These are phyloP conservation scores for Drosophila niveifrons DNA, from an alignment of 2,888 invertebrate species.

Conservation along the genomic window DNA sequence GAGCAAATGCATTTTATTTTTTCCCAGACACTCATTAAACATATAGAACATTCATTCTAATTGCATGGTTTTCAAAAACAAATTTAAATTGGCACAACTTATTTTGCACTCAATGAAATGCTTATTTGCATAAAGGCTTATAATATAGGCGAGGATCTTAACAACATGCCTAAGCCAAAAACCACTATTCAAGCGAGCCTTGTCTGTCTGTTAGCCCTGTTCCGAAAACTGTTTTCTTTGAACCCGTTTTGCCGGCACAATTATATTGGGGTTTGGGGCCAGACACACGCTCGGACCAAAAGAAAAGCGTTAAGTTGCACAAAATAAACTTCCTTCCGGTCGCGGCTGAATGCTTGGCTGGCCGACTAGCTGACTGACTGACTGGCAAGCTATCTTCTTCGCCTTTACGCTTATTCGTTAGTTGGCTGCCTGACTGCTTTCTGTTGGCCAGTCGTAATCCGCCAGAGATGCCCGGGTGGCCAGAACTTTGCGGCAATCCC, in stretches of 20 bases:
- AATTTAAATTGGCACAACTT: slow-evolving; percentile 2
- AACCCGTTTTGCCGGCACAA: slow-evolving; percentile 30
- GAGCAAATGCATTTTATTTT: too few relatives aligned
- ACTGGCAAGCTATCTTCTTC: not conserved
- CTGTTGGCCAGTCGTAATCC: slow-evolving; percentile 49
- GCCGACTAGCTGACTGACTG: slow-evolving; percentile 17
- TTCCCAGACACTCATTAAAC: not conserved
- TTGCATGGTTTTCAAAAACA: slow-evolving; percentile 14
- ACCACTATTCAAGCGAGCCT: slow-evolving; percentile 24
- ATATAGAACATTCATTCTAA: not conserved
- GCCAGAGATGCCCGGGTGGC: slow-evolving; percentile 38
- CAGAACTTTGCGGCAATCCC: slow-evolving; percentile 46
- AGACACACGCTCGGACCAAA: slow-evolving; percentile 46
- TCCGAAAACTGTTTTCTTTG: slow-evolving; percentile 33
- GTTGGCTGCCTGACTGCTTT: slow-evolving; percentile 25
- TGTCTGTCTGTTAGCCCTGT: slow-evolving; percentile 37
- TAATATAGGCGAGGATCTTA: slow-evolving; percentile 13
- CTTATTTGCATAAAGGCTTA: slow-evolving; percentile 16
- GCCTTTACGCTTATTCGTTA: not conserved
- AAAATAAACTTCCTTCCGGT: slow-evolving; percentile 76
- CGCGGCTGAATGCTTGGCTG: slow-evolving; percentile 40
- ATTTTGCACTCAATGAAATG: slow-evolving; percentile 2
- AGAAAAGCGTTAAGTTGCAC: slow-evolving; percentile 77
- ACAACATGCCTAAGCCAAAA: slow-evolving; percentile 34
- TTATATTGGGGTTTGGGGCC: slow-evolving; percentile 34